Evolutionary conservation across 30 jellyfish, hydroid and myxozoan genomes (phyloP), one percentile per base, ranked within the genome.

Genomic region (Turritopsis rubra): DNA sequence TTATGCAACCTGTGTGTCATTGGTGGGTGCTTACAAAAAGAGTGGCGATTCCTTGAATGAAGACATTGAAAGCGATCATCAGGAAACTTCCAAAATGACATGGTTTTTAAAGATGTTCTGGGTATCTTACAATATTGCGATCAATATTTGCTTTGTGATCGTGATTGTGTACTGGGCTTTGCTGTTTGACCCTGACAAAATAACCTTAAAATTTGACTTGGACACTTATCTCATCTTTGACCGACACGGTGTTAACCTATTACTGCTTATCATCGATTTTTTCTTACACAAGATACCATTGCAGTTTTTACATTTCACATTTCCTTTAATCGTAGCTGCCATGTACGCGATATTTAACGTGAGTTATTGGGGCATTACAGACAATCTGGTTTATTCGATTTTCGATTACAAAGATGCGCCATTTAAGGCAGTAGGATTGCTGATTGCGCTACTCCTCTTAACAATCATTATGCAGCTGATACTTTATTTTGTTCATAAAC

Each of bases 191-290:
- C 41, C 25, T 31, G 26, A 28, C n/a, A 21, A 26, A 22, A 28
- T 0, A n/a, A 9, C 1, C 16, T 31, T 75, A 31, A 75, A 28
- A 21, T 26, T 31, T 0, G 60, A 28, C 60, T 31, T 75, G 26
- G 68, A 75, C 60, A 75, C 83, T 21, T 75, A 75, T 0, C 41
- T 75, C 4, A 26, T 22, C 68, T 75, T 75, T 75, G 83, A 75
- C 68, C 75, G 83, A n/a, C 83, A 75, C 41, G 83, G 83, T 13
- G 75, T 75, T 21, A 75, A 75, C 41, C 21, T 75, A 0, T 26
- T 75, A 17, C 73, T 75, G 8, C 60, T 75, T 17, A 13, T 75
- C 60, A 75, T 75, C 60, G 83, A 75, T 29, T 75, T 75, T 1
- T 75, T 25, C 0, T 75, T 75, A 0, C 60, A 75, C 41, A 17